Evolutionary conservation across 1,140 invertebrate genomes (phyloP).

Genomic region (Brachionus rubens): DNA sequence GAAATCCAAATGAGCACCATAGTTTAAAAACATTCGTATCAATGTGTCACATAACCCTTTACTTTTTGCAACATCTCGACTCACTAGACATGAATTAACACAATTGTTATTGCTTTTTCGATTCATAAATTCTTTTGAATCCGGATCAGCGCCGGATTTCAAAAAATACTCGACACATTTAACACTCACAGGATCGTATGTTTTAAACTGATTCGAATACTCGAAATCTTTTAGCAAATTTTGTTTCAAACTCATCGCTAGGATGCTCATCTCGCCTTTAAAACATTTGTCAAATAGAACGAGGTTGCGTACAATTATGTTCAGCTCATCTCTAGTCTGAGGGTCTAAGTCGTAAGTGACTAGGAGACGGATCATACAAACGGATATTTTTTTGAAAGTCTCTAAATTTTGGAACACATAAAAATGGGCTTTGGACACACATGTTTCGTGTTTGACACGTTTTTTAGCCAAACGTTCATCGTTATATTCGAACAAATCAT

Average conservation of each 20-base stretch:
- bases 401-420: background rate
- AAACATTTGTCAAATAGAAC: background rate
- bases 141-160: background rate
- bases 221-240: slow-evolving; percentile 14
- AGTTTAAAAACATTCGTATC: background rate
- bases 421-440: background rate
- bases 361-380: background rate
- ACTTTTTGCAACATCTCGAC: background rate
- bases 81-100: slow-evolving; percentile 1
- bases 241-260: background rate
- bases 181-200: background rate
- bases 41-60: background rate
- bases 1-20: slow-evolving; percentile 26
- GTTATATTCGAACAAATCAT: slow-evolving; percentile 11
- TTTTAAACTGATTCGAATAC: background rate
- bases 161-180: slow-evolving; percentile 14
- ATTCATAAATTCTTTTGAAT: background rate
- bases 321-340: background rate
- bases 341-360: background rate
- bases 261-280: background rate
- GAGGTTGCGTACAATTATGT: background rate
- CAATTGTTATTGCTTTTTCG: slow-evolving; percentile 10
- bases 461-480: background rate
- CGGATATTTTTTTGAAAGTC: background rate
- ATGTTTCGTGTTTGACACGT: background rate